Base-by-base conservation (phyloP, 2,113 vertebrate genomes). In the Taurulus bubalis region DNA sequence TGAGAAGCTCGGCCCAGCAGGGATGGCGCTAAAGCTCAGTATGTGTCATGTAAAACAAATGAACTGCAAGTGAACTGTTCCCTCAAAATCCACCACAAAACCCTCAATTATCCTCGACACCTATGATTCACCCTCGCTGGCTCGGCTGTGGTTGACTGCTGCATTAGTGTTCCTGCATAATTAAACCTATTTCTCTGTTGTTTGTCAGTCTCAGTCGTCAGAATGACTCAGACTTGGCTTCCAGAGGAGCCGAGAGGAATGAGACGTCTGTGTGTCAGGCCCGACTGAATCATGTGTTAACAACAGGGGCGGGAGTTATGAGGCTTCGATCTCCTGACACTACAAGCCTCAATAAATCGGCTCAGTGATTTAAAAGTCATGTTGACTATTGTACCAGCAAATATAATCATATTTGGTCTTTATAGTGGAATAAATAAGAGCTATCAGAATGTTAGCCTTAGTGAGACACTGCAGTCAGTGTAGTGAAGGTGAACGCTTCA, bases 331-430 rank as follows among this genome's bases (percentile, higher is more conserved):
- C 86, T 88, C 75, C 55, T 67, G 11, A 66, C 77, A 70, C 80
- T 79, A 86, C 83, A 83, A 85, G 76, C 71, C 63, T 49, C 82
- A 85, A 83, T 90, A 90, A 91, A 89, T 82, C 14, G 56, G 68
- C 80, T 82, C 78, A 85, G 76, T 86, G 84, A 90, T 93, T 91
- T 90, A 89, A 89, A 90, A 87, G 81, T 82, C 75, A 60, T 77
- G 80, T 82, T 36, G 65, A 79, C 70, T 72, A 71, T 85, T 85
- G 72, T 87, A 77, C 49, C 84, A 71, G 77, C 87, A 83, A 91
- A 91, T 85, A 58, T 75, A 93, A 88, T 91, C 80, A 87, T 85
- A 91, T 90, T 86, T 88, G 9, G 49, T 68, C 77, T 92, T 84
- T 83, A 67, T 81, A 63, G 80, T 45, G 79, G 70, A 89, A 88